Evolutionary conservation across 2,888 invertebrate genomes (phyloP).

Genomic region (Oscheius myriophilus): DNA sequence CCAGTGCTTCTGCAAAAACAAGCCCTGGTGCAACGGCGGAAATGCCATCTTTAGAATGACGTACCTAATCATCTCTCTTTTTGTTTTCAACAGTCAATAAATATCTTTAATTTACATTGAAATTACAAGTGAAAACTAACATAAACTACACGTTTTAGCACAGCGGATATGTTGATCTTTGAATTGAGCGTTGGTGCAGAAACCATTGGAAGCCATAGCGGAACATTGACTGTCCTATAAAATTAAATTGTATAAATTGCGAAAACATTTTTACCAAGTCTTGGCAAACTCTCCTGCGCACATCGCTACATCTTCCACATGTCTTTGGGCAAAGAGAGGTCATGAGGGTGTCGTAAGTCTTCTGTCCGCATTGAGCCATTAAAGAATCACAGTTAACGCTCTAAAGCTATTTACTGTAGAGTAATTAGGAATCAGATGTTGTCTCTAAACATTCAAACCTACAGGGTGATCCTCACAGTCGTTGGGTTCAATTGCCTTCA

Average conservation of each 20-base stretch:
- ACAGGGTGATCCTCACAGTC: slow-evolving; percentile 14
- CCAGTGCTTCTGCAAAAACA: slow-evolving; percentile 52
- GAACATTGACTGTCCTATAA: slow-evolving; percentile 34
- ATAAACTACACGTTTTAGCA: slow-evolving; percentile 41
- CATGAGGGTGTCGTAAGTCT: slow-evolving; percentile 32
- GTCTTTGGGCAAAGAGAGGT: slow-evolving; percentile 37
- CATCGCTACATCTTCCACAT: slow-evolving; percentile 32
- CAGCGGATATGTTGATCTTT: slow-evolving; percentile 36
- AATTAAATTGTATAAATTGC: neutral
- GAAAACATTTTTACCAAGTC: slow-evolving; percentile 18
- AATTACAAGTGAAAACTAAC: slow-evolving; percentile 14
- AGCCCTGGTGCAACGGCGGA: slow-evolving; percentile 37
- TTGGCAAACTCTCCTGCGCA: neutral
- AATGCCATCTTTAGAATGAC: no score
- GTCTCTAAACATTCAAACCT: no score
- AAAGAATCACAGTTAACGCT: slow-evolving; percentile 8
- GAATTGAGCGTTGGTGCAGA: slow-evolving; percentile 41
- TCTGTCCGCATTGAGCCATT: slow-evolving; percentile 3
- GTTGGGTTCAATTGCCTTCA: slow-evolving; percentile 31
- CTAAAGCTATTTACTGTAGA: neutral
- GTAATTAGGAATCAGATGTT: neutral
- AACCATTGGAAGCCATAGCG: slow-evolving; percentile 40
- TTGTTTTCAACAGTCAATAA: neutral
- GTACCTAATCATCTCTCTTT: neutral
- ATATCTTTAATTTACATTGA: no score